Conservation (phyloP, 2,113 vertebrate species). For the Halcyon malimbica region DNA sequence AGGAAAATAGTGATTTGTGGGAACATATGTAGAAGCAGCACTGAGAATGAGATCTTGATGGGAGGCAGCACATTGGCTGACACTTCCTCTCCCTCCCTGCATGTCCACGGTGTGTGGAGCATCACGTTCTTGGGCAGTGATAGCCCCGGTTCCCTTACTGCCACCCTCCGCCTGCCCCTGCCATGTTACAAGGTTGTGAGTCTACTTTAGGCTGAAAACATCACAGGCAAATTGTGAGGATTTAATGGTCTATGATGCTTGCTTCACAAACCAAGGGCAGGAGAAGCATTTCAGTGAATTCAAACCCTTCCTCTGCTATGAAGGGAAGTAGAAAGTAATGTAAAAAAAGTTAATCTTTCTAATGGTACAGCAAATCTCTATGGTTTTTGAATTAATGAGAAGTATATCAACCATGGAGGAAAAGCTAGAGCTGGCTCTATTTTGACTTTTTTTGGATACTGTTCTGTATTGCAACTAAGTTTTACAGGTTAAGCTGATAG, state of each 20-base stretch:
- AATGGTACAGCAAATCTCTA: background rate
- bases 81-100: background rate
- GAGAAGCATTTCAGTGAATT: background rate
- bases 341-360: background rate
- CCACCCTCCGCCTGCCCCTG: rapidly evolving
- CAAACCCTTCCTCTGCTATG: background rate
- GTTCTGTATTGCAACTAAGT: background rate
- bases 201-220: background rate
- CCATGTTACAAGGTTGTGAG: background rate
- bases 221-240: background rate
- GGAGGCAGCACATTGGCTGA: background rate
- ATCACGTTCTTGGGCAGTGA: rapidly evolving
- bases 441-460: background rate
- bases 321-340: background rate
- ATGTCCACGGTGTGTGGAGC: rapidly evolving
- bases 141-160: rapidly evolving
- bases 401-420: background rate
- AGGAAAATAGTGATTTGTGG: background rate
- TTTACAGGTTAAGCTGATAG: background rate
- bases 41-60: rapidly evolving
- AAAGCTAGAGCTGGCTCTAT: background rate
- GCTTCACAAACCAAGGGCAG: background rate
- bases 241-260: background rate
- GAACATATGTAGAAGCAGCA: background rate
- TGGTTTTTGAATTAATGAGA: background rate